A percentile compares a stretch with the other conserved stretches of the same genome.
Conservation (phyloP, 53 echinoderm and acorn worm species). For the Echinometra lucunter region DNA sequence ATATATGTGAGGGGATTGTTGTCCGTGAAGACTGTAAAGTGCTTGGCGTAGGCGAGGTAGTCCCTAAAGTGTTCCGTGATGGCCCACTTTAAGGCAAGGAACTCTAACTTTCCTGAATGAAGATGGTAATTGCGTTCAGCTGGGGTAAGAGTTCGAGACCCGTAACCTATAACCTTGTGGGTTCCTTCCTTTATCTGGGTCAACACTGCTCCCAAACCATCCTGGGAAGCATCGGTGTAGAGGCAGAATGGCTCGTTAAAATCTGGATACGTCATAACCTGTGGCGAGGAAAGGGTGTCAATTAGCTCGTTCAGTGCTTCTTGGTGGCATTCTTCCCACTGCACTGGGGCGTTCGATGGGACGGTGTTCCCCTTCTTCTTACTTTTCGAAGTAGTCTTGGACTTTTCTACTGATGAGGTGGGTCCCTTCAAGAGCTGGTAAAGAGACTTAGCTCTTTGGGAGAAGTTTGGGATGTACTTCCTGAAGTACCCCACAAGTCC, state of each 20-base stretch:
- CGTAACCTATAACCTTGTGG: slow-evolving; percentile 73
- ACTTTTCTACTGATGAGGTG: too few species aligned
- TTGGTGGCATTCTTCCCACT: not conserved
- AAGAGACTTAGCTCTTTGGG: not conserved
- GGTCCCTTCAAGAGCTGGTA: not conserved
- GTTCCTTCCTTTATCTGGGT: slow-evolving; percentile 77
- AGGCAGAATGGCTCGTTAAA: slow-evolving; percentile 39
- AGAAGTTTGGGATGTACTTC: not conserved
- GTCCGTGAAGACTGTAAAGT: slow-evolving; percentile 46
- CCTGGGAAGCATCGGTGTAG: slow-evolving; percentile 76
- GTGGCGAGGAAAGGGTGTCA: not conserved
- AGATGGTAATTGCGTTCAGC: slow-evolving; percentile 75
- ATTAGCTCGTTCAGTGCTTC: slow-evolving; percentile 4
- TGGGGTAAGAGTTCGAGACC: slow-evolving; percentile 68
- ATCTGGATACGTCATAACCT: slow-evolving; percentile 29
- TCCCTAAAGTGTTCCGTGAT: slow-evolving; percentile 67
- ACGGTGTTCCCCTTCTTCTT: not conserved
- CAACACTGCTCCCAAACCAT: slow-evolving; percentile 77
- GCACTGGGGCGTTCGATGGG: not conserved
- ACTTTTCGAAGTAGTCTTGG: too few species aligned
- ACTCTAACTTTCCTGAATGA: slow-evolving; percentile 75
- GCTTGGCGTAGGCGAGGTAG: slow-evolving; percentile 62
- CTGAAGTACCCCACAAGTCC: slow-evolving; percentile 72
- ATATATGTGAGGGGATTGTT: slow-evolving; percentile 71
- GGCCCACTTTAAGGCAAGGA: slow-evolving; percentile 53